Evolutionary conservation across 2,888 invertebrate species (phyloP).

Genomic region (Plagiodera versicolora): DNA sequence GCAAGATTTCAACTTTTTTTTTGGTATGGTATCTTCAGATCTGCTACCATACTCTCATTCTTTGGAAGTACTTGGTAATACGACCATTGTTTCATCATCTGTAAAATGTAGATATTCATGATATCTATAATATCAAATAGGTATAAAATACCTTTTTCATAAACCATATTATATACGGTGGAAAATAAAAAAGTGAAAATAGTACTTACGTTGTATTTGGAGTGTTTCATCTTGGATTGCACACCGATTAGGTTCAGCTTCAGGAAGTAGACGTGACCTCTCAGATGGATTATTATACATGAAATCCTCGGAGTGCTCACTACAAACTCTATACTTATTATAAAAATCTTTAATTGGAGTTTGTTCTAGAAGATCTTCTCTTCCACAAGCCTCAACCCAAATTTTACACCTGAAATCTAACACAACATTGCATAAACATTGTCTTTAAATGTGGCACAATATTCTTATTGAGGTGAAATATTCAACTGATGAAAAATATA

Average conservation of each 20-base stretch:
- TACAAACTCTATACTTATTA: not conserved
- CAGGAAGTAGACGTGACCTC: constrained; percentile 1
- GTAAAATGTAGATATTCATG: not conserved
- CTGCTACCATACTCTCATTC: not conserved
- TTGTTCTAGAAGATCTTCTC: not conserved
- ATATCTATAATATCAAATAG: not conserved
- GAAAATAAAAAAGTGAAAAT: too few species aligned
- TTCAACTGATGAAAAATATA: not conserved
- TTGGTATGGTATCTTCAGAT: not conserved
- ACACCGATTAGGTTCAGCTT: not conserved
- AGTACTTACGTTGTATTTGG: not conserved
- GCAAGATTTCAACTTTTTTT: not conserved
- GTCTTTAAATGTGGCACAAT: too few species aligned
- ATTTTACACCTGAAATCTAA: not conserved
- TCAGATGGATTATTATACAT: constrained; percentile 4
- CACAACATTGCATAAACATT: not conserved
- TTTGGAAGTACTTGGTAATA: not conserved
- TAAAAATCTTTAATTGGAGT: not conserved
- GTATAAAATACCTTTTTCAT: too few species aligned
- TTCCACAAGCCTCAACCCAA: constrained; percentile 3
- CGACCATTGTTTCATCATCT: not conserved
- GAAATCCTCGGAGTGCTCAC: not conserved
- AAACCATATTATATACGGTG: too few species aligned
- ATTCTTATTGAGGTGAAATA: not conserved
- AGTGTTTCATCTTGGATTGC: not conserved